A percentile compares a stretch with the other conserved stretches of the same genome.
These are phyloP conservation scores for Dipodomys stephensi DNA, from an alignment of 2,113 vertebrate genomes.

Conservation along the genomic window DNA sequence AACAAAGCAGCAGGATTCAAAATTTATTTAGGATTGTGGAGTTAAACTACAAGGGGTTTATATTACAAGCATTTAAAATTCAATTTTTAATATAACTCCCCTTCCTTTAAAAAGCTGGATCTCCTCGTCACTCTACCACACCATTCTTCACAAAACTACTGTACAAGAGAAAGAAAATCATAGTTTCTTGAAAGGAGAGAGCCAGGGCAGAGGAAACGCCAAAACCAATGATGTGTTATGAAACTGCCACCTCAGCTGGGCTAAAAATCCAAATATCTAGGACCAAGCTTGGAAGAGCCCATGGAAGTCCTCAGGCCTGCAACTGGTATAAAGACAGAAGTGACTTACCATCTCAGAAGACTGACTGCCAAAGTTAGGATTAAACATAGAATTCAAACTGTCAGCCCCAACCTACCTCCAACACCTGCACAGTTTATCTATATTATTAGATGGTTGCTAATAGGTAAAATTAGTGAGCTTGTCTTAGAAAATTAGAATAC, in stretches of 20 bases:
- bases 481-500: slow-evolving; percentile 5
- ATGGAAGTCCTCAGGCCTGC: background rate
- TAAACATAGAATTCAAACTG: background rate
- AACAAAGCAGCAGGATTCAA: background rate
- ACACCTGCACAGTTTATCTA: background rate
- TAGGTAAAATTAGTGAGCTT: background rate
- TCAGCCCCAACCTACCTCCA: background rate
- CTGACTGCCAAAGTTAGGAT: background rate
- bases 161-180: slow-evolving; percentile 30
- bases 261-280: slow-evolving; percentile 30
- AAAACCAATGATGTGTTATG: background rate
- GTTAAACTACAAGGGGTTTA: background rate
- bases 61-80: slow-evolving; percentile 23
- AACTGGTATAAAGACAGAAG: background rate
- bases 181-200: background rate
- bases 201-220: background rate
- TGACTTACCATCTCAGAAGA: background rate
- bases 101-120: slow-evolving; percentile 27
- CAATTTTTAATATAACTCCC: background rate
- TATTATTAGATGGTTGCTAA: slow-evolving; percentile 1
- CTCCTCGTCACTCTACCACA: background rate
- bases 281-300: background rate
- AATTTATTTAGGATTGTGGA: slow-evolving; percentile 37
- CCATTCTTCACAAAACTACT: slow-evolving; percentile 4
- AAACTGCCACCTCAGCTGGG: background rate